These are phyloP conservation scores for Rhadinocentrus ornatus DNA, from an alignment of 2,797 vertebrate species.

Conservation along the genomic window DNA sequence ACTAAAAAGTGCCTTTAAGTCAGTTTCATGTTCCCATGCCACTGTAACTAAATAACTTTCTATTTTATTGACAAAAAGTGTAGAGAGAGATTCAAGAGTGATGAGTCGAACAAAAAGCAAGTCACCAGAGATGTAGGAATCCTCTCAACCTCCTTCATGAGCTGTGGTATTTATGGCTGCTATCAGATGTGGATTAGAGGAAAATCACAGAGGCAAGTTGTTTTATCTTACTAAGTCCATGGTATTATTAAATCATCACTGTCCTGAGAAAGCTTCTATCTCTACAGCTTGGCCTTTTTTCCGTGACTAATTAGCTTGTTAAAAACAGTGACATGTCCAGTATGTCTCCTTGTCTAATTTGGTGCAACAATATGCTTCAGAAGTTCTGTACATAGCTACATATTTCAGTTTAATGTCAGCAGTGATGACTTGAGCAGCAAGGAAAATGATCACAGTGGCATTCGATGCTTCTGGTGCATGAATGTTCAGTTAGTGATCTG, in stretches of 20 bases:
- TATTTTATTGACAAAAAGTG: conserved; percentile 67
- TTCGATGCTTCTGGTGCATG: neutral
- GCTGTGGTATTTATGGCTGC: conserved; percentile 66
- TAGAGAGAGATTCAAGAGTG: conserved; percentile 33
- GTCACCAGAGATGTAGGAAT: conserved; percentile 58
- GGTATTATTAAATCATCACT: conserved; percentile 71
- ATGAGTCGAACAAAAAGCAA: conserved; percentile 62
- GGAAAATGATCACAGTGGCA: conserved; percentile 5
- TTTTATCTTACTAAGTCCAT: conserved; percentile 62
- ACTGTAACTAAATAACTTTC: conserved; percentile 67
- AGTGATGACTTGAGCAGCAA: conserved; percentile 10
- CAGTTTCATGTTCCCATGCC: conserved; percentile 65
- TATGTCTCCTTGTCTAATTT: conserved; percentile 31
- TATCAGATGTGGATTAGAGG: conserved; percentile 76
- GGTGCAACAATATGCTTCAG: conserved; percentile 8
- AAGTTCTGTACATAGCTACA: neutral
- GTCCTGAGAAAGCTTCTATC: conserved; percentile 48
- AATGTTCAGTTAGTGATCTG: conserved; percentile 16
- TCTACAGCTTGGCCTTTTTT: conserved; percentile 43
- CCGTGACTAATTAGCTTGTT: conserved; percentile 60
- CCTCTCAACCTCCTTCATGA: conserved; percentile 64
- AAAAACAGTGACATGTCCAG: conserved; percentile 54
- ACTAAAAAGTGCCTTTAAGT: conserved; percentile 67
- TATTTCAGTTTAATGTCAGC: conserved; percentile 11
- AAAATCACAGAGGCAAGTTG: conserved; percentile 59